Evolutionary conservation across 35 echinoderm and acorn worm species (phyloP), one percentile per base, ranked within the genome.

Genomic region (Heliocidaris tuberculata): DNA sequence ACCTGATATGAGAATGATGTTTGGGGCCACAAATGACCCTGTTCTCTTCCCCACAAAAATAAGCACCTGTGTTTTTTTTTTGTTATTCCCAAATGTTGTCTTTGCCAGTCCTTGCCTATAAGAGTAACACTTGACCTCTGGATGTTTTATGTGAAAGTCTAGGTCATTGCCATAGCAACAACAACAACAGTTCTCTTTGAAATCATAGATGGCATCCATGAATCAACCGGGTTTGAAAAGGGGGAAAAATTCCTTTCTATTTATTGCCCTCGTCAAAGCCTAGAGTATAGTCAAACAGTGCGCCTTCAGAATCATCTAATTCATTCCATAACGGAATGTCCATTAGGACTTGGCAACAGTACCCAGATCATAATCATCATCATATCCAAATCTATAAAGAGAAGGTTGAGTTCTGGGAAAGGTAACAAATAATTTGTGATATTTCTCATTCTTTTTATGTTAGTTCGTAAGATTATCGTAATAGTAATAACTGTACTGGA

Each of bases 1-100:
- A 21, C 65, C 21, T 27, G 19, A 78, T 10, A 2, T 19, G 4
- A 27, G 0, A 27, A 78, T 78, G 65, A 70, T 21, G 21, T n/a
- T 3, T 78, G 27, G 65, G 65, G 21, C 21, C 27, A 78, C 65
- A n/a, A n/a, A 78, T 78, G 65, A 78, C 65, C 65, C 65, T 24
- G 65, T 78, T n/a, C 65, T 24, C 27, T 78, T 27, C 19, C 52
- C 52, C 52, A 56, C 9, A 56, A 56, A 56, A 78, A 78, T 78
- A 78, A 78, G 65, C 65, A 78, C 65, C 65, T 78, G 65, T 78
- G 65, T 78, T 78, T 78, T 78, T 2, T n/a, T n/a, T n/a, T n/a
- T n/a, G n/a, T n/a, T 78, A 78, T 78, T 78, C 65, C 65, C 65
- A 78, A 78, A 78, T 78, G 65, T 78, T 78, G 65, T 78, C 65